Conservation (phyloP, 2,797 vertebrate species). For the Gallinago nigripennis region DNA sequence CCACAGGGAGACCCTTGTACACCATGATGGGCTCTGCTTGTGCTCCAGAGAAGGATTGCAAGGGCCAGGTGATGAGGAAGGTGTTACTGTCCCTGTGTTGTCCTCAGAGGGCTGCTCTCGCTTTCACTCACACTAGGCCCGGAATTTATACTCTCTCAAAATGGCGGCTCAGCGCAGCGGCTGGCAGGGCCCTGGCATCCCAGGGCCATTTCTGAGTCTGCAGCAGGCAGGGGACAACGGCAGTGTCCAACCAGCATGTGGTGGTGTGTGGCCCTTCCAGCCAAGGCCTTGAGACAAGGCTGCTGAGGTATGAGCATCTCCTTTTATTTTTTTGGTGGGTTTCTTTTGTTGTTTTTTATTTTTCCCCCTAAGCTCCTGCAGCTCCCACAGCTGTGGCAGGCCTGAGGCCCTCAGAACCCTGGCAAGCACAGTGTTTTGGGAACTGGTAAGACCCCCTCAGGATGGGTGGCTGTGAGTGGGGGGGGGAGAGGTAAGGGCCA, state of each 20-base stretch:
- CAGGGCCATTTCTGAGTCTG: neutral
- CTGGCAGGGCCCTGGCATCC: fast-evolving
- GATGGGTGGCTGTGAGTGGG: neutral
- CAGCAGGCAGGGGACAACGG: neutral
- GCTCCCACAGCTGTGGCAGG: neutral
- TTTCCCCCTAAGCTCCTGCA: neutral
- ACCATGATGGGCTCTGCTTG: fast-evolving
- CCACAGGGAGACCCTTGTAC: fast-evolving
- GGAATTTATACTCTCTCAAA: neutral
- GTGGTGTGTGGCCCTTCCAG: fast-evolving
- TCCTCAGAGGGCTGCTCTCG: neutral
- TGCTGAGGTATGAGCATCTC: neutral
- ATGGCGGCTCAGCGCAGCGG: fast-evolving
- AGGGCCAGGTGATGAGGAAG: neutral
- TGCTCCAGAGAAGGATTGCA: neutral
- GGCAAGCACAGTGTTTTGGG: fast-evolving
- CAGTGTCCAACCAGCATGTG: neutral
- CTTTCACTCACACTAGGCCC: neutral
- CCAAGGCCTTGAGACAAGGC: neutral
- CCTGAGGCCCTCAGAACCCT: neutral
- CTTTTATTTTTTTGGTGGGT: too few species aligned
- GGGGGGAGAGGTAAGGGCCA: fast-evolving
- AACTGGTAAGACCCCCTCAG: fast-evolving
- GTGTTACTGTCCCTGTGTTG: neutral
- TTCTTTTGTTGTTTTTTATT: neutral